Evolutionary conservation across 1,140 invertebrate genomes (phyloP).

Genomic region (Idris sp.): DNA sequence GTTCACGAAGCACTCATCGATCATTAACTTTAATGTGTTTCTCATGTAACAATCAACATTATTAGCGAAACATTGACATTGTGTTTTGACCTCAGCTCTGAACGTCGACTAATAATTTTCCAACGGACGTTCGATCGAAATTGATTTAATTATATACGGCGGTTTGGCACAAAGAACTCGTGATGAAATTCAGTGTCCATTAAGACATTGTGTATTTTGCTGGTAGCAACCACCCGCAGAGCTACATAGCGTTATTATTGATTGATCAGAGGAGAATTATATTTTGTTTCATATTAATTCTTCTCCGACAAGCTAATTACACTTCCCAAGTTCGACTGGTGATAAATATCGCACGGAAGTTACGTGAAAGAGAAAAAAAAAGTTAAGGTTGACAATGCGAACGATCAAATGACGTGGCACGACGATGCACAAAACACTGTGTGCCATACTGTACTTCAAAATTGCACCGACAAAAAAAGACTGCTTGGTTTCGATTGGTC

Average conservation of each 20-base stretch:
- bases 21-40: slow-evolving; percentile 65
- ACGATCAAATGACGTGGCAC: slow-evolving; percentile 61
- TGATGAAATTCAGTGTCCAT: slow-evolving; percentile 20
- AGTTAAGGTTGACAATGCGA: slow-evolving; percentile 20
- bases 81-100: slow-evolving; percentile 18
- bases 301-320: slow-evolving; percentile 24
- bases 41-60: slow-evolving; percentile 45
- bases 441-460: slow-evolving; percentile 64
- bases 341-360: slow-evolving; percentile 38
- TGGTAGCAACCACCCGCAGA: slow-evolving; percentile 32
- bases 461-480: slow-evolving; percentile 64
- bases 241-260: slow-evolving; percentile 14
- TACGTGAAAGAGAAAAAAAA: neutral
- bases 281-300: slow-evolving; percentile 4
- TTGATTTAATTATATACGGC: slow-evolving; percentile 45
- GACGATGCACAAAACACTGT: slow-evolving; percentile 46
- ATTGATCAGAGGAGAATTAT: slow-evolving; percentile 32
- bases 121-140: slow-evolving; percentile 31
- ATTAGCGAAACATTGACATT: slow-evolving; percentile 36
- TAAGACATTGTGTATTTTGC: slow-evolving; percentile 38
- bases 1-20: slow-evolving; percentile 70
- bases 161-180: slow-evolving; percentile 8
- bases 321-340: slow-evolving; percentile 14
- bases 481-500: slow-evolving; percentile 64
- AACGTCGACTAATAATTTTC: slow-evolving; percentile 23